phyloP scores from a whole-genome alignment of 2,888 invertebrate species.

The Lycocerus yunnanus region DNA sequence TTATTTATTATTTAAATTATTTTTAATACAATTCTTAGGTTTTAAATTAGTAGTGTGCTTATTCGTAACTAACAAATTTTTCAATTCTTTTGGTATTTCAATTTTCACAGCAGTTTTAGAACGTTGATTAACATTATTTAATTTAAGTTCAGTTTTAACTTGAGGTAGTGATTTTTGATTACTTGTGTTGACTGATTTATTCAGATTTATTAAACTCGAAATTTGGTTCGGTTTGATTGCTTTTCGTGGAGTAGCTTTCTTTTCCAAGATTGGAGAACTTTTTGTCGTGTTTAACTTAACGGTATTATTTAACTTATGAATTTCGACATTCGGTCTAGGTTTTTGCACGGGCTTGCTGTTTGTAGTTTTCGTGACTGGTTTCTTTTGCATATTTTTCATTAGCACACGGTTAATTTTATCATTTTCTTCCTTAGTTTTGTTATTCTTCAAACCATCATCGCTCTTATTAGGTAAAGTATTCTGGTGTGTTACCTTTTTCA shows the following conservation, averaged over 20 bases:
- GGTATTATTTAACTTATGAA: neutral
- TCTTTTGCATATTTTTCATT: neutral
- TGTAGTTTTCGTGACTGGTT: neutral
- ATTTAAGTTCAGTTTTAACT: neutral
- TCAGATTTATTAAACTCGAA: neutral
- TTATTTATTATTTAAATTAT: neutral
- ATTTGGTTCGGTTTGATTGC: neutral
- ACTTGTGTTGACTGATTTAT: neutral
- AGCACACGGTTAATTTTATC: neutral
- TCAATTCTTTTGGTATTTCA: neutral
- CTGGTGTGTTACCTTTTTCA: neutral
- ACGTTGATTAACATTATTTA: neutral
- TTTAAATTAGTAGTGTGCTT: neutral
- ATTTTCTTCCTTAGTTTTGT: neutral
- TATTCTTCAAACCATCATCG: neutral
- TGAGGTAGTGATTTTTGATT: slow-evolving; percentile 7
- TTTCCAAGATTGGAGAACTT: neutral
- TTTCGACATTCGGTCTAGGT: neutral
- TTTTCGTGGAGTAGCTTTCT: neutral
- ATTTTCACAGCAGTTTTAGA: neutral
- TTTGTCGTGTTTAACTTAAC: neutral
- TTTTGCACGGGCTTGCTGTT: neutral
- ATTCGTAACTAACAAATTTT: neutral
- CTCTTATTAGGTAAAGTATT: neutral
- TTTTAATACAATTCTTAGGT: neutral